A percentile compares a stretch with the other conserved stretches of the same genome.
Conservation (phyloP, 2,113 vertebrate species). For the Alethe castanea region DNA sequence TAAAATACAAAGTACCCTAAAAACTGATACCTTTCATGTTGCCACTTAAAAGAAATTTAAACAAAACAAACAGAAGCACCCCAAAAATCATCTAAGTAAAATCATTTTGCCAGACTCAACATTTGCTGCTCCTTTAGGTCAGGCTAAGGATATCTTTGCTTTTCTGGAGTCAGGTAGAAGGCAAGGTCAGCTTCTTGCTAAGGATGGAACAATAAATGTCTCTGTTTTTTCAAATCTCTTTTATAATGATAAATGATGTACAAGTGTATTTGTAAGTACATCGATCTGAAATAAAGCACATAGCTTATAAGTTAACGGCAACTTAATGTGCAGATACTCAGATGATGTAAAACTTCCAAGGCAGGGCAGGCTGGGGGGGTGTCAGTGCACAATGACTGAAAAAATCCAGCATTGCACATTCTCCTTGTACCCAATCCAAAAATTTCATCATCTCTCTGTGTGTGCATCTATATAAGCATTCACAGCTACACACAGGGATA, state of each 20-base stretch:
- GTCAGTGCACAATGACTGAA: background rate
- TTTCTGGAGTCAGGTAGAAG: background rate
- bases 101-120: background rate
- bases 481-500: background rate
- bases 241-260: background rate
- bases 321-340: background rate
- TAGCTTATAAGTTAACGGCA: background rate
- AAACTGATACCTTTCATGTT: background rate
- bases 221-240: background rate
- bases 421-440: background rate
- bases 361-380: background rate
- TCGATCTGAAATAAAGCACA: background rate
- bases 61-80: background rate
- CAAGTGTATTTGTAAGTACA: background rate
- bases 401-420: background rate
- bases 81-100: background rate
- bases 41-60: background rate
- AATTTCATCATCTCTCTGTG: background rate
- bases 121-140: background rate
- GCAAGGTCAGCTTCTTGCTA: constrained; percentile 22
- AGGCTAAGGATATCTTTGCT: background rate
- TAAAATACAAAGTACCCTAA: background rate
- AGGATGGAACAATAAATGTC: background rate
- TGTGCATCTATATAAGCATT: background rate
- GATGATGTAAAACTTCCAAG: background rate